phyloP scores from a whole-genome alignment of 2,113 vertebrate species.

The Paradoxurus hermaphroditus region DNA sequence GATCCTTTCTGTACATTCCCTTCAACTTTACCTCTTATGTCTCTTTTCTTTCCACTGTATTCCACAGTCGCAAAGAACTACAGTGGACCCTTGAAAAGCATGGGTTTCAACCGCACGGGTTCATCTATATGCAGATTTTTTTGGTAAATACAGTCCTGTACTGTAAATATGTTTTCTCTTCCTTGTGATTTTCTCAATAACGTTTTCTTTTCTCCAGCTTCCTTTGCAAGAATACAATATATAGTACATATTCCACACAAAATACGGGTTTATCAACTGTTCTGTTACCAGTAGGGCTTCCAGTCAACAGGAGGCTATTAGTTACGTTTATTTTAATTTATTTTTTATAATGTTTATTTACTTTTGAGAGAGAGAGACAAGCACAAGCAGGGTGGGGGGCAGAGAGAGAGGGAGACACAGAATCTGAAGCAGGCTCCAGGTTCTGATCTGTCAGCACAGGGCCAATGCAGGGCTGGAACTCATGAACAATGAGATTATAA shows the following conservation, averaged over 20 bases:
- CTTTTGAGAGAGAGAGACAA: too few relatives aligned
- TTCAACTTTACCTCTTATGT: background rate
- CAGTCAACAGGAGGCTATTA: background rate
- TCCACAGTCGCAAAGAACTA: background rate
- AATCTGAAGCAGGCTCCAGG: too few relatives aligned
- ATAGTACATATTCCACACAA: background rate
- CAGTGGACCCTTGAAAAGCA: background rate
- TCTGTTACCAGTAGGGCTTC: background rate
- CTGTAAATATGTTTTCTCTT: background rate
- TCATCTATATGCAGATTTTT: background rate
- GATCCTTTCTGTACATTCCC: background rate
- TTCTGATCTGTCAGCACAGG: too few relatives aligned
- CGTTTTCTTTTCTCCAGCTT: background rate
- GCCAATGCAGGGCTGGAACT: too few relatives aligned
- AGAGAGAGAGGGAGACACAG: too few relatives aligned
- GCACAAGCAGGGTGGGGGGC: too few relatives aligned
- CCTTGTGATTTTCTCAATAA: background rate
- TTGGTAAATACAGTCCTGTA: background rate
- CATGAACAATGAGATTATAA: too few relatives aligned
- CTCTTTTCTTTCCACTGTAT: background rate
- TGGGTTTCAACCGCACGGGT: background rate
- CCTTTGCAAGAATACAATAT: background rate
- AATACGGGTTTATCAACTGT: background rate
- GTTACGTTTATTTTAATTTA: background rate
- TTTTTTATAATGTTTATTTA: too few relatives aligned